A percentile compares a stretch with the other conserved stretches of the same genome.
These are phyloP conservation scores for Otis tarda DNA, from an alignment of 2,113 vertebrate species.

Conservation along the genomic window DNA sequence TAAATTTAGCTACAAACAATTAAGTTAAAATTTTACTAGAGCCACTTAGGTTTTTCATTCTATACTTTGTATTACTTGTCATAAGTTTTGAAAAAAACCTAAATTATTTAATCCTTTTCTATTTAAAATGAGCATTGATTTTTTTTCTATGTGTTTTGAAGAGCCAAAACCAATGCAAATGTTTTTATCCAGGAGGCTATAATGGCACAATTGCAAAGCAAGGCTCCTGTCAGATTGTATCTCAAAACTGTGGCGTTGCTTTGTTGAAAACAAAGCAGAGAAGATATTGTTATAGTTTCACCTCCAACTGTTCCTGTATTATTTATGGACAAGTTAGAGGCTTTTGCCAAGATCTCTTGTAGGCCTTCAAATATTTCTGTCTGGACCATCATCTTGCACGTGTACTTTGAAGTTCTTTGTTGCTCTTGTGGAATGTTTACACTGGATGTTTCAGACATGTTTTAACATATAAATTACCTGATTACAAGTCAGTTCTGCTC, in stretches of 20 bases:
- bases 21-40: neutral
- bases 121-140: conserved; percentile 4
- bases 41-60: neutral
- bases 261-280: neutral
- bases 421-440: neutral
- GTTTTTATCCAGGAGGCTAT: neutral
- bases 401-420: conserved; percentile 23
- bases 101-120: neutral
- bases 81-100: conserved; percentile 5
- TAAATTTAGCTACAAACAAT: neutral
- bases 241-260: neutral
- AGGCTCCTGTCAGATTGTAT: neutral
- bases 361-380: neutral
- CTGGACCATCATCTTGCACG: neutral
- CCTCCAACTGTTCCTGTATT: conserved; percentile 15
- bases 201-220: neutral
- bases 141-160: neutral
- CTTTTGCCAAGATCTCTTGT: neutral
- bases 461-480: conserved; percentile 12
- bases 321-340: neutral
- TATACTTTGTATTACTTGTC: neutral
- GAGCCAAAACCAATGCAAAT: neutral
- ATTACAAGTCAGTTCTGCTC: conserved; percentile 20
- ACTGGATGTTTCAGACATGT: conserved; percentile 1
- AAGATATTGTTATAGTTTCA: neutral